Evolutionary conservation across 2,888 invertebrate species (phyloP), one percentile per base, ranked within the genome.

Genomic region (Drosophila emarginata): DNA sequence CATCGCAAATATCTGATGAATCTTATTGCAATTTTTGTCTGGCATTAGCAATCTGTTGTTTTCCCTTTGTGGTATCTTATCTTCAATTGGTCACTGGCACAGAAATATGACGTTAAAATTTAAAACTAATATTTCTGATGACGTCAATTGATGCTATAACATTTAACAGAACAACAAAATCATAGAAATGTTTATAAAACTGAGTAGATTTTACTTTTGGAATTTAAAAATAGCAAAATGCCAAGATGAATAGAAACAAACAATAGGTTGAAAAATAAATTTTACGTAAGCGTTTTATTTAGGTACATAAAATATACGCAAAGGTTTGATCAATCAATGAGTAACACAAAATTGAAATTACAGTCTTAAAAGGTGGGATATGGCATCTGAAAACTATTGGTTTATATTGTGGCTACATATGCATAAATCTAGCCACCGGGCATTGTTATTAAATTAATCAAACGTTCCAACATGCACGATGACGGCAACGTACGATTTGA

Each of bases 361-460:
- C 12, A 32, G 57, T 23, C 53, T 57, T 63, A 50, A 36, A 63
- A 69, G 63, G 1, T 45, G 45, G 64, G 53, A 70, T 50, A 54
- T 61, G 39, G 39, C 36, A 36, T 26, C 26, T 18, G 28, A 12
- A 11, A 32, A 50, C 37, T 40, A 52, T 28, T 39, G 63, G 67
- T 73, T 40, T 51, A 61, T 39, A 36, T 32, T 21, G 14, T 53
- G 12, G n/a, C 9, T 32, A 52, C 18, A 59, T 7, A 37, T 62
- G 53, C 21, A 37, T 61, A 63, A 60, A 70, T 67, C 59, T 59
- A 67, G 79, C 87, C 82, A 66, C 64, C 72, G 72, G 87, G 79
- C 79, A 84, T 77, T 77, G 79, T 85, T 79, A 82, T 85, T 87
- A 87, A 87, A 82, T 87, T 82, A 82, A 82, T 84, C 87, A 82